Evolutionary conservation across 1,140 invertebrate genomes (phyloP).

Genomic region (Melitaea cinxia): DNA sequence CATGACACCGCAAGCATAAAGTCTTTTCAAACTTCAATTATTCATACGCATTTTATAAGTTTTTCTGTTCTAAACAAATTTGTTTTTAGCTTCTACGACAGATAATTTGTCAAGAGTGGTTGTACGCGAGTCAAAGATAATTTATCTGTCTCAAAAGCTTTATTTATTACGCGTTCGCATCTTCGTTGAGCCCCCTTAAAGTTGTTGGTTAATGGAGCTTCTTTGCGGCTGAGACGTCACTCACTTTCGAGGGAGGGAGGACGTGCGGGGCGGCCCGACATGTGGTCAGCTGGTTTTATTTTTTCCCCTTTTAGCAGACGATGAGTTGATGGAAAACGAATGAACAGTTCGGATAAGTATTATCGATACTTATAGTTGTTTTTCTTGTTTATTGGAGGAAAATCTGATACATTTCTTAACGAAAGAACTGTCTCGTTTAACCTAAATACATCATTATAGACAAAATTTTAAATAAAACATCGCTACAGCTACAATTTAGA

Average conservation of each 20-base stretch:
- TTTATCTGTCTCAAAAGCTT: slow-evolving; percentile 80
- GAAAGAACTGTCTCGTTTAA: not conserved
- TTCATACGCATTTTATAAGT: slow-evolving; percentile 46
- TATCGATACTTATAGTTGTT: slow-evolving; percentile 29
- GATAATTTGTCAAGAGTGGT: slow-evolving; percentile 77
- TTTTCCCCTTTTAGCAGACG: slow-evolving; percentile 53
- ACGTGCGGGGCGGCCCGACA: slow-evolving; percentile 36
- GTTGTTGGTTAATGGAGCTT: slow-evolving; percentile 77
- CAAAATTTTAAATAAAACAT: not conserved
- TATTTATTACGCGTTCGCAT: slow-evolving; percentile 80
- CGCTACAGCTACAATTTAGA: too few species aligned
- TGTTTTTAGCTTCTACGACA: slow-evolving; percentile 78
- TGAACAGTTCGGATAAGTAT: slow-evolving; percentile 43
- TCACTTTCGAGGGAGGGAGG: slow-evolving; percentile 50
- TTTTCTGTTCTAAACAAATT: slow-evolving; percentile 61
- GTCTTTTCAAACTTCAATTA: slow-evolving; percentile 43
- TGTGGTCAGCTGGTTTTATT: slow-evolving; percentile 58
- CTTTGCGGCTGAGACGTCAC: slow-evolving; percentile 69
- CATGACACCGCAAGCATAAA: slow-evolving; percentile 31
- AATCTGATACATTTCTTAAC: not conserved
- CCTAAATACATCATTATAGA: too few species aligned
- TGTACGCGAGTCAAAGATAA: slow-evolving; percentile 79
- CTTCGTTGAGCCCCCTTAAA: slow-evolving; percentile 75
- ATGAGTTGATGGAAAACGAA: slow-evolving; percentile 56
- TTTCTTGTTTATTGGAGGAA: slow-evolving; percentile 20